A percentile compares a stretch with the other conserved stretches of the same genome.
These are phyloP conservation scores for Drosophila tanythrix DNA, from an alignment of 2,888 invertebrate species.

Conservation along the genomic window DNA sequence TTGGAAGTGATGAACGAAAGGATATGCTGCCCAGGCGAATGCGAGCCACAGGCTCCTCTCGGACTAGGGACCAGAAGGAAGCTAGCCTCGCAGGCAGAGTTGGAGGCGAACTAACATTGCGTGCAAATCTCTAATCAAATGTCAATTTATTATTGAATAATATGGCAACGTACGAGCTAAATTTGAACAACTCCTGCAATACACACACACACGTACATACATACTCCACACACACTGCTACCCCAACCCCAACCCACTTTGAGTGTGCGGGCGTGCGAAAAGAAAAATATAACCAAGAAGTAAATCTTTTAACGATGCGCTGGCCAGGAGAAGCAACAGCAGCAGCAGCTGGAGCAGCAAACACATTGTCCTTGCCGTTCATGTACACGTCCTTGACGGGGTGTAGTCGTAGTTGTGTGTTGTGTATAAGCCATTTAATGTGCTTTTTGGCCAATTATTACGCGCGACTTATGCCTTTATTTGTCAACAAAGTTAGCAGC, in stretches of 20 bases:
- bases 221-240: too few species aligned
- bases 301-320: slow-evolving; percentile 75
- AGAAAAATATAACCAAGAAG: slow-evolving; percentile 59
- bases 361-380: slow-evolving; percentile 31
- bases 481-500: slow-evolving; percentile 70
- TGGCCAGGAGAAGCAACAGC: not conserved
- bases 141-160: slow-evolving; percentile 79
- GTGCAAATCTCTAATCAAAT: slow-evolving; percentile 74
- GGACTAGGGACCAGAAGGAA: not conserved
- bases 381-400: slow-evolving; percentile 53
- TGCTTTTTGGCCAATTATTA: slow-evolving; percentile 78
- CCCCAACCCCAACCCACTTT: not conserved
- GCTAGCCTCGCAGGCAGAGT: not conserved
- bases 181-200: slow-evolving; percentile 8
- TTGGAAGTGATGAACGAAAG: slow-evolving; percentile 76
- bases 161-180: slow-evolving; percentile 61
- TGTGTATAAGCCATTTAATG: slow-evolving; percentile 73
- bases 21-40: slow-evolving; percentile 49
- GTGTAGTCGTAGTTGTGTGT: slow-evolving; percentile 8
- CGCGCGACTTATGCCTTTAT: slow-evolving; percentile 81
- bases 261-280: slow-evolving; percentile 59
- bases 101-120: slow-evolving; percentile 6
- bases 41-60: slow-evolving; percentile 1
- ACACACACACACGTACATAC: too few species aligned
- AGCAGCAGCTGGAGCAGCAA: slow-evolving; percentile 2